These are phyloP conservation scores for Aphelinus atriplicis DNA, from an alignment of 1,140 invertebrate species.

Conservation along the genomic window DNA sequence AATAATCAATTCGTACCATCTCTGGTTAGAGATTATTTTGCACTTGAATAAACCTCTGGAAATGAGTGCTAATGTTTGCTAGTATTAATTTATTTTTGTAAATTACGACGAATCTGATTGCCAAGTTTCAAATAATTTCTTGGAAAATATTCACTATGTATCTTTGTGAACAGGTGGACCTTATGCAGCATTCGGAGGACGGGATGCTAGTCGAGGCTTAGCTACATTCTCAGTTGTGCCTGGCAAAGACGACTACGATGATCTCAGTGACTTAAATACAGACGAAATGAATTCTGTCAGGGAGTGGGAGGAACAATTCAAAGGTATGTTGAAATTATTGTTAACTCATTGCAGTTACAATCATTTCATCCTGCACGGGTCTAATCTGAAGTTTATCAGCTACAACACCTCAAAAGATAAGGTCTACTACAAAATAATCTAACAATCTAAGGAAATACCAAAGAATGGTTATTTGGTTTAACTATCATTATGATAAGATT, in stretches of 20 bases:
- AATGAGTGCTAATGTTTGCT: neutral
- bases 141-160: neutral
- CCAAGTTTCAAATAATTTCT: neutral
- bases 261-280: conserved; percentile 90
- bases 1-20: too few species aligned
- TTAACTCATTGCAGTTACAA: too few species aligned
- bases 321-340: conserved; percentile 70
- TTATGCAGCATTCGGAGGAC: conserved; percentile 94
- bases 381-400: too few species aligned
- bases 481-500: too few species aligned
- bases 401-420: too few species aligned
- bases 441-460: too few species aligned
- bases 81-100: neutral
- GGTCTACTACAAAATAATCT: too few species aligned
- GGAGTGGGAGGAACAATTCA: conserved; percentile 98
- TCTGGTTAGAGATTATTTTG: too few species aligned
- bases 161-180: conserved; percentile 77
- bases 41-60: neutral
- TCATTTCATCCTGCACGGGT: too few species aligned
- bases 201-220: conserved; percentile 92
- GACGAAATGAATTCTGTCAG: conserved; percentile 87
- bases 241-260: conserved; percentile 90
- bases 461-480: too few species aligned
- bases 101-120: neutral
- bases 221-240: conserved; percentile 91